Base-by-base conservation (phyloP, 2,888 invertebrate species). In the Apotomis turbidana region DNA sequence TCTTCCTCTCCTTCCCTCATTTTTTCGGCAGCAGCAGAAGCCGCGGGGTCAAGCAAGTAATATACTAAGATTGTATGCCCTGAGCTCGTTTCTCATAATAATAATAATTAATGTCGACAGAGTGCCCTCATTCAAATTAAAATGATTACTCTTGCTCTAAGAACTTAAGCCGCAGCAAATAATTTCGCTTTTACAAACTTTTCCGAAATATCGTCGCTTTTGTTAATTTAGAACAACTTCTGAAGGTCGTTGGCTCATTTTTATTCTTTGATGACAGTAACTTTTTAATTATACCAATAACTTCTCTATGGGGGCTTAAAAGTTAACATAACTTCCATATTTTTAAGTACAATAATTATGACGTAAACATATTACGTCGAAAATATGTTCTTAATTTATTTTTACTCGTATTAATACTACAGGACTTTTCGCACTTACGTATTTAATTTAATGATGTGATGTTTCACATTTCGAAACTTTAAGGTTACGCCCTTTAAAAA, bases 141-240 rank as follows among this genome's bases (percentile, higher is more conserved):
- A 80, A 79, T 79, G 76, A 78, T 80, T 78, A 77, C 79, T 78
- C 78, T 77, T 76, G 74, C 76, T 78, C 78, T 80, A 75, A 78
- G 76, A 75, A 76, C 76, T 74, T 76, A 75, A 77, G 78, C 78
- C 80, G 76, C 77, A 75, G 76, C 76, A 78, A 81, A 80, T 79
- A 78, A 78, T 80, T 80, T 76, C 68, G 73, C 67, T 74, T 75
- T 71, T 71, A 66, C 76, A 75, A 79, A 80, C 76, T 78, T 80
- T 78, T 74, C 68, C 49, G 60, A 75, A 75, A 77, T 69, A 68
- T 75, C 75, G 77, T 71, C 76, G 75, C 80, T 77, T 79, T 80
- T 80, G 76, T 79, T 78, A 78, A 79, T 80, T 78, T 78, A 76
- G 76, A 78, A 77, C 66, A 59, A 62, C 60, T 67, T 67, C 10